These are phyloP conservation scores for Seriola rivoliana DNA, from an alignment of 2,113 vertebrate species.

Conservation along the genomic window DNA sequence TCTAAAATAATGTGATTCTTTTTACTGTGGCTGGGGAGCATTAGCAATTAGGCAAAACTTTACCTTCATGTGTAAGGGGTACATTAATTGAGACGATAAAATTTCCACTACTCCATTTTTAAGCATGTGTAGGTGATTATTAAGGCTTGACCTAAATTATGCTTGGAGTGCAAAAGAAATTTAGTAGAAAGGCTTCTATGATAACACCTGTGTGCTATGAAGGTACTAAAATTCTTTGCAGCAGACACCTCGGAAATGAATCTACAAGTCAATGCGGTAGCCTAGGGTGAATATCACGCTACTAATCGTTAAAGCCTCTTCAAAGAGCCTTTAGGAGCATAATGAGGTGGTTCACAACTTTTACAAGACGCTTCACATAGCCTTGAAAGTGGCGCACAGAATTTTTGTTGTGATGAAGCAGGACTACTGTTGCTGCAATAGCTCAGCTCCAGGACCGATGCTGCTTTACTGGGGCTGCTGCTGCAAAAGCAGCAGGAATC, in stretches of 20 bases:
- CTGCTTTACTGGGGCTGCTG: slow-evolving; percentile 51
- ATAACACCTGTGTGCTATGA: slow-evolving; percentile 51
- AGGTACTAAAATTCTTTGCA: slow-evolving; percentile 45
- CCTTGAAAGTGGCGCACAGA: slow-evolving; percentile 44
- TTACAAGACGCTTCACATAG: slow-evolving; percentile 63
- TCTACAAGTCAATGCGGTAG: slow-evolving; percentile 26
- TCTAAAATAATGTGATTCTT: neutral
- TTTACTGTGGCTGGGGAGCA: slow-evolving; percentile 5
- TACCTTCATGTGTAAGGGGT: neutral
- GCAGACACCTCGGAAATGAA: slow-evolving; percentile 39
- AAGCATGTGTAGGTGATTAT: slow-evolving; percentile 31
- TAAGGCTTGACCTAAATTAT: slow-evolving; percentile 37
- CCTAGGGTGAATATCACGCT: slow-evolving; percentile 33
- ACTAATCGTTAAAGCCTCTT: slow-evolving; percentile 63
- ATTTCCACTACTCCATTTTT: neutral
- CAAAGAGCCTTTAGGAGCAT: slow-evolving; percentile 47
- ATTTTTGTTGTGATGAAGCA: slow-evolving; percentile 40
- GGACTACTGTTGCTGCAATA: slow-evolving; percentile 46
- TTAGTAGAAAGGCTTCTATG: slow-evolving; percentile 19
- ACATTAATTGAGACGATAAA: slow-evolving; percentile 8
- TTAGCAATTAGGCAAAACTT: neutral
- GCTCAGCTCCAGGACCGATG: slow-evolving; percentile 31
- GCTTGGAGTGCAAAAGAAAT: slow-evolving; percentile 12
- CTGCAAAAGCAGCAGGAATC: slow-evolving; percentile 43
- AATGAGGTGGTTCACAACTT: slow-evolving; percentile 67